phyloP scores from a whole-genome alignment of 2,888 invertebrate species.

The Diaphora mendica region DNA sequence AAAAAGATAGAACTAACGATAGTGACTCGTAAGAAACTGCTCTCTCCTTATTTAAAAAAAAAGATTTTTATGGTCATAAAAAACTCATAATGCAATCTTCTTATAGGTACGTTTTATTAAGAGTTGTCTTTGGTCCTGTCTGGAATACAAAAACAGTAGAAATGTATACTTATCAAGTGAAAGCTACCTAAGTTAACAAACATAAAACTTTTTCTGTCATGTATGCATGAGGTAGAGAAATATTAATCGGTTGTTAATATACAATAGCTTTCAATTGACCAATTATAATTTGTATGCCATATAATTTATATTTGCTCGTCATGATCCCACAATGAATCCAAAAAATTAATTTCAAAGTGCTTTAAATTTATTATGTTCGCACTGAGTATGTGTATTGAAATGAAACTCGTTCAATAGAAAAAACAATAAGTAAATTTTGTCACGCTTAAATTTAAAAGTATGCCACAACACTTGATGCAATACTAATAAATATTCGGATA shows the following conservation, averaged over 20 bases:
- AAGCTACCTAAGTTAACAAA: too few relatives aligned
- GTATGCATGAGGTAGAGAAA: neutral
- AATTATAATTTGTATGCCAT: neutral
- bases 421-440: neutral
- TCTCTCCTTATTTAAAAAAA: neutral
- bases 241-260: neutral
- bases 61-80: too few relatives aligned
- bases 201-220: neutral
- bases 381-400: neutral
- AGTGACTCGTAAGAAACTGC: neutral
- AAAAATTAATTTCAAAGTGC: neutral
- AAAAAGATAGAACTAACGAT: too few relatives aligned
- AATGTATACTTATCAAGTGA: too few relatives aligned
- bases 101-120: neutral
- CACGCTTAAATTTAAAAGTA: too few relatives aligned
- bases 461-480: too few relatives aligned
- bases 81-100: neutral
- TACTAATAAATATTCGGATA: too few relatives aligned
- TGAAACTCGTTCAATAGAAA: neutral
- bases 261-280: neutral
- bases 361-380: neutral
- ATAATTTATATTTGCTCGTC: neutral
- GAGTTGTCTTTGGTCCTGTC: neutral
- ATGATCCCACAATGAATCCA: neutral
- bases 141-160: neutral